phyloP scores from a whole-genome alignment of 30 jellyfish, hydroid and myxozoan genomes.

The Morbakka virulenta region DNA sequence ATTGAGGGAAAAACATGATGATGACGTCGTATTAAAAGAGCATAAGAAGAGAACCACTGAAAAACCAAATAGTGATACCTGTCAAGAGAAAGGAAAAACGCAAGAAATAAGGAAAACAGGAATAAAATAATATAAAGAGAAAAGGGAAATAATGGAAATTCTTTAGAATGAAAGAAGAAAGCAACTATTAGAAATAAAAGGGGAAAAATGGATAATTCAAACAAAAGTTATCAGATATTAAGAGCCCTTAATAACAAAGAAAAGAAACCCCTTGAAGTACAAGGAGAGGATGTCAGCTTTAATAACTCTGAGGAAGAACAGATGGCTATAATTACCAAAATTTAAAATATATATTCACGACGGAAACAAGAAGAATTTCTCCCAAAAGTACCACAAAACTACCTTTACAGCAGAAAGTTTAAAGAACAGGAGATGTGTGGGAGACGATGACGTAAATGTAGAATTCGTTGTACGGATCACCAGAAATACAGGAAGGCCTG shows the following conservation, averaged over 20 bases:
- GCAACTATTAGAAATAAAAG: neutral
- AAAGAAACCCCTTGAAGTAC: slow-evolving; percentile 56
- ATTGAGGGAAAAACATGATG: slow-evolving; percentile 14
- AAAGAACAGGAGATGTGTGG: slow-evolving; percentile 24
- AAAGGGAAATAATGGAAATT: slow-evolving; percentile 17
- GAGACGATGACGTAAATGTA: too few species aligned
- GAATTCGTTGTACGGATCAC: too few species aligned
- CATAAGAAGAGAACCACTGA: neutral
- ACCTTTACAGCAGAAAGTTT: slow-evolving; percentile 39
- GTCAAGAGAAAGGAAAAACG: slow-evolving; percentile 16
- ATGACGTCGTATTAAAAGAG: slow-evolving; percentile 16
- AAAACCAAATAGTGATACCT: neutral
- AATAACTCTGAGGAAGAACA: slow-evolving; percentile 62
- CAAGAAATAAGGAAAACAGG: slow-evolving; percentile 23
- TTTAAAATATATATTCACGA: slow-evolving; percentile 27
- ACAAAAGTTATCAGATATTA: slow-evolving; percentile 44
- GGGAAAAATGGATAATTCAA: slow-evolving; percentile 36
- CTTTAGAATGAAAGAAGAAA: slow-evolving; percentile 8
- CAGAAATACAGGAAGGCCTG: too few species aligned
- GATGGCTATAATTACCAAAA: slow-evolving; percentile 35
- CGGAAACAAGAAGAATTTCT: slow-evolving; percentile 41
- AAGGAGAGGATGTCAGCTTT: slow-evolving; percentile 60
- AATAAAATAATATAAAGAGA: neutral
- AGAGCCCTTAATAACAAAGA: slow-evolving; percentile 42
- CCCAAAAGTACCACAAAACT: slow-evolving; percentile 51